phyloP scores from a whole-genome alignment of 2,797 vertebrate species.

The Channa striata region DNA sequence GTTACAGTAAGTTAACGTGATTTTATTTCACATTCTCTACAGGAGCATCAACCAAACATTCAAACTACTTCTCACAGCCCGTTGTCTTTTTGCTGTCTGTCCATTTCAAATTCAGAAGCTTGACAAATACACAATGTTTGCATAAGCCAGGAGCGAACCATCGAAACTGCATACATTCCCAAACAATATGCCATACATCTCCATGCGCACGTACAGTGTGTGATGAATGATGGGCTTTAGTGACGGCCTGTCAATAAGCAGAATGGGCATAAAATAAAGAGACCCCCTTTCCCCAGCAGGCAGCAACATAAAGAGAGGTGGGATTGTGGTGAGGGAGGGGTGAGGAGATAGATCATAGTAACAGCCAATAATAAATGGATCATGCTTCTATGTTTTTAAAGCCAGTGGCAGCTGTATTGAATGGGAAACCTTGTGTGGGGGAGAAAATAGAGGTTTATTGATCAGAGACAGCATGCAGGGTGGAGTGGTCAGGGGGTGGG shows the following conservation, averaged over 20 bases:
- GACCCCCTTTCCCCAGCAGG: slow-evolving; percentile 75
- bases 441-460: slow-evolving; percentile 87
- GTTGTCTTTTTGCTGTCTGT: not conserved
- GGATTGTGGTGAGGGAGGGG: slow-evolving; percentile 63
- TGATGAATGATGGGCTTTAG: slow-evolving; percentile 71
- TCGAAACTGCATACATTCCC: slow-evolving; percentile 47
- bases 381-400: slow-evolving; percentile 85
- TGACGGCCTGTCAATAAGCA: slow-evolving; percentile 84
- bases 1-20: too few species aligned
- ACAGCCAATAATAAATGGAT: slow-evolving; percentile 89
- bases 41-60: not conserved
- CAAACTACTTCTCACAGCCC: too few species aligned
- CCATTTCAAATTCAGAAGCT: slow-evolving; percentile 19
- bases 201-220: slow-evolving; percentile 60
- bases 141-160: slow-evolving; percentile 42
- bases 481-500: slow-evolving; percentile 50
- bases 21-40: too few species aligned
- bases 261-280: slow-evolving; percentile 77
- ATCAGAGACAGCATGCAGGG: slow-evolving; percentile 82
- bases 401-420: slow-evolving; percentile 85
- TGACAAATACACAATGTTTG: slow-evolving; percentile 10
- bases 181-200: slow-evolving; percentile 64
- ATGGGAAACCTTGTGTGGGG: slow-evolving; percentile 85
- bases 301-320: slow-evolving; percentile 77
- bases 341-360: slow-evolving; percentile 84